Percentiles rank a stretch among this genome's conserved stretches.
Conservation (phyloP, 1,140 invertebrate species). For the Cepaea nemoralis region DNA sequence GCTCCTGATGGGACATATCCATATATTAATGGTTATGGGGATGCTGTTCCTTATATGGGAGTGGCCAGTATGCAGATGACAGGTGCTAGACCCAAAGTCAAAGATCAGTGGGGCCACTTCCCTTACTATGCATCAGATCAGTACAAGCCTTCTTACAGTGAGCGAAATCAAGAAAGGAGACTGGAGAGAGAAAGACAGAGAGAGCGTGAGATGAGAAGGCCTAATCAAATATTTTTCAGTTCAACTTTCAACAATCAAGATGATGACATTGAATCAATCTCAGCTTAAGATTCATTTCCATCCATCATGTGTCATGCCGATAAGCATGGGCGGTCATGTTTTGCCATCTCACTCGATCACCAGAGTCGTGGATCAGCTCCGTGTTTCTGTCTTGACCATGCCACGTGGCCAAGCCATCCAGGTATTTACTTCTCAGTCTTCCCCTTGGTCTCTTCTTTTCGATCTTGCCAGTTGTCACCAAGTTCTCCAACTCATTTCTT, state of each 20-base stretch:
- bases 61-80: constrained; percentile 18
- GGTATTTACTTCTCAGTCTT: too few species aligned
- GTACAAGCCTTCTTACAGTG: neutral
- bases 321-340: too few species aligned
- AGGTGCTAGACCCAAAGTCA: constrained; percentile 32
- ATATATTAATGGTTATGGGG: neutral
- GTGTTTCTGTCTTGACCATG: too few species aligned
- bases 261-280: constrained; percentile 36
- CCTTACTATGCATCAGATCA: constrained; percentile 14
- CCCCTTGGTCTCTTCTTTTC: too few species aligned
- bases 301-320: too few species aligned
- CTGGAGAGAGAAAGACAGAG: constrained; percentile 19
- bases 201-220: constrained; percentile 26
- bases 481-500: too few species aligned
- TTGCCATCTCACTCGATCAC: too few species aligned
- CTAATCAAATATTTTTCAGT: constrained; percentile 29
- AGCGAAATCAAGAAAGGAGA: constrained; percentile 5
- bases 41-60: constrained; percentile 19
- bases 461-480: too few species aligned
- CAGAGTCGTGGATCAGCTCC: too few species aligned
- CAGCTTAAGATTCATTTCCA: too few species aligned
- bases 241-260: constrained; percentile 18
- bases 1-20: neutral
- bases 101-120: constrained; percentile 33
- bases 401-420: too few species aligned